Evolutionary conservation across 1,140 invertebrate species (phyloP).

Genomic region (Neelides sp.): DNA sequence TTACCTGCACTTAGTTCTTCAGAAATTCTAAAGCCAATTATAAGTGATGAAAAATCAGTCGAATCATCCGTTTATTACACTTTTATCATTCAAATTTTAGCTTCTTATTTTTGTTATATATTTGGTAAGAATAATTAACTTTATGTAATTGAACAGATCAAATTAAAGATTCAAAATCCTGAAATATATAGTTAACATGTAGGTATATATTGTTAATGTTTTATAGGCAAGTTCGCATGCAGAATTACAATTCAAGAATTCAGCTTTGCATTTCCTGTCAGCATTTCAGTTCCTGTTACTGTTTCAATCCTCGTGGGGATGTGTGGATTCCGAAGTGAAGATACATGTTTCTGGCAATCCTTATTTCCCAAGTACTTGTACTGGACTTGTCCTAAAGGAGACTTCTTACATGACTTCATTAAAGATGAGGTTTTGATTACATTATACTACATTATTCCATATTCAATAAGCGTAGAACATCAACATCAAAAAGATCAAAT

Average conservation of each 20-base stretch:
- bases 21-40: no score
- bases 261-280: slow-evolving; percentile 38
- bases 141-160: not conserved
- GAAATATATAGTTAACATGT: no score
- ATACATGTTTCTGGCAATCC: slow-evolving; percentile 30
- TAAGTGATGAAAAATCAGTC: not conserved
- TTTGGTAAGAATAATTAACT: slow-evolving; percentile 14
- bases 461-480: not conserved
- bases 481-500: no score
- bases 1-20: no score
- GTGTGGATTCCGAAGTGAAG: slow-evolving; percentile 26
- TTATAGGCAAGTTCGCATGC: slow-evolving; percentile 32
- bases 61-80: slow-evolving; percentile 10
- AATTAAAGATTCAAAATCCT: no score
- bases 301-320: slow-evolving; percentile 31
- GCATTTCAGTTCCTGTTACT: slow-evolving; percentile 35
- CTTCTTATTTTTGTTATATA: slow-evolving; percentile 25
- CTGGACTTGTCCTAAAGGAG: slow-evolving; percentile 28
- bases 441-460: slow-evolving; percentile 2
- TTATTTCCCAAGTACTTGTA: slow-evolving; percentile 26
- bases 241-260: slow-evolving; percentile 34
- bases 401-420: slow-evolving; percentile 22
- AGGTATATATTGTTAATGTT: slow-evolving; percentile 8
- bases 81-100: slow-evolving; percentile 20
- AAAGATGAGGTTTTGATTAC: slow-evolving; percentile 5